Evolutionary conservation across 2,888 invertebrate species (phyloP).

Genomic region (Poecilus cupreus): DNA sequence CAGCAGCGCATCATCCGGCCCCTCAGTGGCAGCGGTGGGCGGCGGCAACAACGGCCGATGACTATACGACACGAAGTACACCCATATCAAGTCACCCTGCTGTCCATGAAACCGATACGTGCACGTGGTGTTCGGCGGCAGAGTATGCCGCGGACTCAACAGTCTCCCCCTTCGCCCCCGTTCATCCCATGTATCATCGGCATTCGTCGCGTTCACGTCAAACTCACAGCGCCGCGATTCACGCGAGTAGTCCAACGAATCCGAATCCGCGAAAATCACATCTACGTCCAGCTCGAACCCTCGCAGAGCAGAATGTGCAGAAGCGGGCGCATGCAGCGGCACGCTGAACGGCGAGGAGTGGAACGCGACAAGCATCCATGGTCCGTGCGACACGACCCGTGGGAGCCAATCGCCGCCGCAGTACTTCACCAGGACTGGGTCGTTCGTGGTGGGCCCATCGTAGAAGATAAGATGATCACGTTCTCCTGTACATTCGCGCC

Average conservation of each 20-base stretch:
- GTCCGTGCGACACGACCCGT: conserved; percentile 83
- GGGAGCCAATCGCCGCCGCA: conserved; percentile 93
- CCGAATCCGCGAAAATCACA: conserved; percentile 90
- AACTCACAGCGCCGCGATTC: conserved; percentile 82
- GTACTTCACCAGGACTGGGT: conserved; percentile 89
- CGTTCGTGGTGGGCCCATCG: conserved; percentile 88
- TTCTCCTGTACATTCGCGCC: conserved; percentile 89
- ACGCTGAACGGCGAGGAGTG: conserved; percentile 90
- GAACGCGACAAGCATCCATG: conserved; percentile 91
- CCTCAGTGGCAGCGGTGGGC: conserved; percentile 67
- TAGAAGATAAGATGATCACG: conserved; percentile 90
- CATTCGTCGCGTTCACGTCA: conserved; percentile 84
- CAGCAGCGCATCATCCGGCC: conserved; percentile 63
- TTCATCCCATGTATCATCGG: conserved; percentile 76
- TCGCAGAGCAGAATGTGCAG: conserved; percentile 81
- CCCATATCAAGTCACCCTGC: conserved; percentile 87
- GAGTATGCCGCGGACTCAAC: conserved; percentile 87
- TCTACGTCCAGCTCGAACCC: conserved; percentile 92
- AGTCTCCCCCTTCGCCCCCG: conserved; percentile 83
- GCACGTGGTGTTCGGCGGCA: conserved; percentile 91
- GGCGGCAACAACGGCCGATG: conserved; percentile 83
- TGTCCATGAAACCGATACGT: conserved; percentile 89
- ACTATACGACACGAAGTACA: conserved; percentile 90
- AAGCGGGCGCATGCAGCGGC: conserved; percentile 79
- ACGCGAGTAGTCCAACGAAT: conserved; percentile 87